Conservation (phyloP, 2,113 vertebrate species). For the Clupea harengus region DNA sequence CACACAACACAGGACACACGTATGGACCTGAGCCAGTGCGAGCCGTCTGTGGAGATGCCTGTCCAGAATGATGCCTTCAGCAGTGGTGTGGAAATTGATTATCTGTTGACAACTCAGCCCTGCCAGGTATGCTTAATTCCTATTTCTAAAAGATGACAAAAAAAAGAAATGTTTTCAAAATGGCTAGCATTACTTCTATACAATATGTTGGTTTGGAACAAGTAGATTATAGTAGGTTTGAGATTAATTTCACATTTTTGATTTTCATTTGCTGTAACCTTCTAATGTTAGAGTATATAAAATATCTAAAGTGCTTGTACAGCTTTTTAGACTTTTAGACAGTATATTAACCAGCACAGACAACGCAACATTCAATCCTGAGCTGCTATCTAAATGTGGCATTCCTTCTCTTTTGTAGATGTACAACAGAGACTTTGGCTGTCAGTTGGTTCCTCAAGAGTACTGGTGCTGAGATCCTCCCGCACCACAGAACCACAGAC, state of each 20-base stretch:
- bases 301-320: no score
- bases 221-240: no score
- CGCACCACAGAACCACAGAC: not conserved
- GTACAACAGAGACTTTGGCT: conserved; percentile 62
- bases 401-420: conserved; percentile 56
- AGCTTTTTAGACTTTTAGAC: no score
- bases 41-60: conserved; percentile 40
- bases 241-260: no score
- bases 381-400: not conserved
- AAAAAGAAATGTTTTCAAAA: not conserved
- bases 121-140: conserved; percentile 62
- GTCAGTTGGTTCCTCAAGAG: conserved; percentile 61
- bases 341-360: no score
- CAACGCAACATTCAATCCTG: not conserved
- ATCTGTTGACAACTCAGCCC: conserved; percentile 48
- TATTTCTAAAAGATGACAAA: not conserved
- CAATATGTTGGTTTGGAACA: no score
- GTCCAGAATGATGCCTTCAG: conserved; percentile 47
- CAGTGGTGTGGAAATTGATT: conserved; percentile 38
- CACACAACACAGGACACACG: conserved; percentile 55
- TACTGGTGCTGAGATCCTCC: conserved; percentile 62
- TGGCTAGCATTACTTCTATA: not conserved
- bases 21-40: conserved; percentile 47
- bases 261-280: no score
- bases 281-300: no score